Base-by-base conservation (phyloP, 2,113 vertebrate genomes). In the Gymnarchus niloticus region DNA sequence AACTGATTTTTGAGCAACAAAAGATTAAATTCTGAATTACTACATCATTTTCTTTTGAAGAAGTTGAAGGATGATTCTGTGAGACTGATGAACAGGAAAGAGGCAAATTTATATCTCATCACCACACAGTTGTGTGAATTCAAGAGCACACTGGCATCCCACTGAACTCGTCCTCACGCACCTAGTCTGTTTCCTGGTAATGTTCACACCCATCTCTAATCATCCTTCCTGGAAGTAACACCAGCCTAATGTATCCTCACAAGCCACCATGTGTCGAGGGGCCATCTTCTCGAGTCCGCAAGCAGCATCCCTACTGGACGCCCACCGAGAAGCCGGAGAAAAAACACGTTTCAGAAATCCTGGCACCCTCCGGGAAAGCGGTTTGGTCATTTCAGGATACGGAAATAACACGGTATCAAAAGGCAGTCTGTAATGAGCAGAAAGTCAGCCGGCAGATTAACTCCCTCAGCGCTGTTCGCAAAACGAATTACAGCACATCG, bases 301-400 rank as follows among this genome's bases (percentile, higher is more conserved):
- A 83, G 83, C 59, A 61, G 73, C 76, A 87, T 87, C 86, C 73
- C 69, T 69, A 33, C 41, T 28, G 78, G 73, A 81, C 81, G 25
- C 37, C 73, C 46, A 61, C 56, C 6, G n/a, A 69, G 86, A 86
- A 83, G 17, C 49, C 1, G 19, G 80, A 56, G 17, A 82, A 82
- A 82, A 19, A 7, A 23, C 77, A 21, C 65, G 33, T 48, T 3
- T 49, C 84, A 77, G 81, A 83, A 76, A 10, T 3, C 37, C 59
- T 52, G 23, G 19, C n/a, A 49, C 46, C 51, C 84, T 81, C 85
- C 78, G 85, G 56, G 44, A 85, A 65, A 84, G 33, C 65, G 52
- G 21, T 86, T 73, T 81, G 41, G 81, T 56, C 9, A 52, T 85
- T 83, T 81, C 2, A n/a, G 21, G 19, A 6, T 7, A n/a, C 2